Evolutionary conservation across 2,113 vertebrate species (phyloP), one percentile per base, ranked within the genome.

Genomic region (Hassar affinis): DNA sequence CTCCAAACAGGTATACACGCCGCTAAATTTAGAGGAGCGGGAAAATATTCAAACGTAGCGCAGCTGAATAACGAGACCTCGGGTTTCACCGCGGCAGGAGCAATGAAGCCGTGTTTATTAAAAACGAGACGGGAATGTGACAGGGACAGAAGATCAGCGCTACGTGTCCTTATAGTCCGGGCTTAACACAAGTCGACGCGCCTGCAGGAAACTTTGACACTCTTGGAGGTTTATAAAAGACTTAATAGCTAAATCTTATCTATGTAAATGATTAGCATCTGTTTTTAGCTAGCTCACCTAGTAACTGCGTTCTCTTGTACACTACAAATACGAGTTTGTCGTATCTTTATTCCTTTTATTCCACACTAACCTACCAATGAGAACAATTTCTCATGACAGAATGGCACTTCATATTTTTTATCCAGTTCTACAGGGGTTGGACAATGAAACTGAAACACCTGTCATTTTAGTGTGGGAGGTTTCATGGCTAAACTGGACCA

Each of bases 21-120:
- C 2, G 30, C 74, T 77, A 77, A 77, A 77, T 12, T 77, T 77
- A 77, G 74, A 77, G 38, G 14, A 77, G 74, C 74, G 30, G 56
- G 51, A 56, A 77, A 56, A 77, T 56, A 38, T 77, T 56, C 51
- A 0, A 77, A 3, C 30, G 17, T 27, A 27, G 6, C 45, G 12
- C 8, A 7, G 74, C 51, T 38, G 33, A 77, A 56, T 30, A 54
- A 54, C 49, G 54, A 76, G 74, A 76, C 30, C 49, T 47, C 45
- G 45, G 45, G 49, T 47, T 74, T 27, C 71, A 51, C 22, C n/a
- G 27, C 42, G 49, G 3, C 45, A 72, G 25, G 42, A 22, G 25
- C 51, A 74, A 74, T 72, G 47, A 72, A 45, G 35, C 27, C 9
- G 62, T 2, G 0, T 18, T 38, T 17, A n/a, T n/a, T n/a, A n/a